Evolutionary conservation across 1,140 invertebrate species (phyloP).

Genomic region (Odontomachus brunneus): DNA sequence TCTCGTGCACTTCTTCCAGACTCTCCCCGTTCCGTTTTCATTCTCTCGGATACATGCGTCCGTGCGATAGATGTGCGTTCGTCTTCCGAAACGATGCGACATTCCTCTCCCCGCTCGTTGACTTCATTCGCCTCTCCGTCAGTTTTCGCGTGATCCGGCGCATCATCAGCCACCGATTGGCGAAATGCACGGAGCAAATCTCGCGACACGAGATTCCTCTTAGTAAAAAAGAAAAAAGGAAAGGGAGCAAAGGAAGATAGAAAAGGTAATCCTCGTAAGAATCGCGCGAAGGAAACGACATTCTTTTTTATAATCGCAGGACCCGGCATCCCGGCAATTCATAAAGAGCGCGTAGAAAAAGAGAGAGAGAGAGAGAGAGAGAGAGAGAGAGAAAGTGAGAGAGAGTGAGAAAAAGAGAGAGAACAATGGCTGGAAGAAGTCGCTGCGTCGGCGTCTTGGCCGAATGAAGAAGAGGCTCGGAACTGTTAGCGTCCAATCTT

Average conservation of each 20-base stretch:
- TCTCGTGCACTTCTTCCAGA: conserved; percentile 56
- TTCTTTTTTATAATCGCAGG: conserved; percentile 45
- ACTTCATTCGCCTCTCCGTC: not conserved
- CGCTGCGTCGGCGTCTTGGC: conserved; percentile 53
- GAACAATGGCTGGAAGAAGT: no score
- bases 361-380: not conserved
- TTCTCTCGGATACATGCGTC: not conserved
- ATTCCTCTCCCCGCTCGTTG: not conserved
- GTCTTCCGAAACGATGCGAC: not conserved
- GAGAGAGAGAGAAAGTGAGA: no score
- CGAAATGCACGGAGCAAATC: conserved; percentile 29
- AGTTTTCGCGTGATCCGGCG: not conserved
- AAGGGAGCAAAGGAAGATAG: not conserved
- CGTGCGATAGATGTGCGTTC: not conserved
- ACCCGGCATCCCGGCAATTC: conserved; percentile 20
- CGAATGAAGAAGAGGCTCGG: conserved; percentile 71
- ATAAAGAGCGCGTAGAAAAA: conserved; percentile 42
- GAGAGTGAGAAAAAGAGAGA: no score
- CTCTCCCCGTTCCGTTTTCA: conserved; percentile 11
- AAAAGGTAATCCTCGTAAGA: not conserved
- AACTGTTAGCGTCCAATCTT: conserved; percentile 80
- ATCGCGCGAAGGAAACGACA: conserved; percentile 18
- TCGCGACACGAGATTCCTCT: conserved; percentile 42
- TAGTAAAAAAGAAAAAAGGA: not conserved
- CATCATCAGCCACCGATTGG: not conserved